A percentile compares a stretch with the other conserved stretches of the same genome.
These are phyloP conservation scores for Nerophis ophidion DNA, from an alignment of 2,113 vertebrate genomes.

Conservation along the genomic window DNA sequence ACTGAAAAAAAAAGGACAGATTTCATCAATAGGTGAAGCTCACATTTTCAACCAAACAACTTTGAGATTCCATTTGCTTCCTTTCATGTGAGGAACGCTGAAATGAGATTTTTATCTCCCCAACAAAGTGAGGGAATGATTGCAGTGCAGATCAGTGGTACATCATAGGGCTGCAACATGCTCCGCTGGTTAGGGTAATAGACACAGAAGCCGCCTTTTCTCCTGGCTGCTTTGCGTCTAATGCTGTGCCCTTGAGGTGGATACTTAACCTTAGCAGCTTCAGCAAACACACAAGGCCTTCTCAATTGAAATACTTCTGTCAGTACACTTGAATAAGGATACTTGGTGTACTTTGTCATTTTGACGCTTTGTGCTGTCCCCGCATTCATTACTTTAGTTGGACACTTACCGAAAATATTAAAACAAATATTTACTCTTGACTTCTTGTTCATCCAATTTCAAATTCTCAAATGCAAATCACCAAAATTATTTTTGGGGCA, in stretches of 20 bases:
- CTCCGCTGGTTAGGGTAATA: constrained; percentile 59
- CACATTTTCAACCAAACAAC: constrained; percentile 11
- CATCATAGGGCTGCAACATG: constrained; percentile 49
- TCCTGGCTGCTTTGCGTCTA: constrained; percentile 42
- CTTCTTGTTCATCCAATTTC: too few species aligned
- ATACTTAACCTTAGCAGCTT: constrained; percentile 51
- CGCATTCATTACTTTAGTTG: too few species aligned
- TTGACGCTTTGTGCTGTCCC: too few species aligned
- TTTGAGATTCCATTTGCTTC: constrained; percentile 4
- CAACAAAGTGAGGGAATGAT: constrained; percentile 56
- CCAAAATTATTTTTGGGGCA: too few species aligned
- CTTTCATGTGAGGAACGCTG: constrained; percentile 23
- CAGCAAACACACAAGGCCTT: constrained; percentile 36
- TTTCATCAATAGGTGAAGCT: constrained; percentile 1
- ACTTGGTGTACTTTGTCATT: too few species aligned
- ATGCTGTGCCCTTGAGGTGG: constrained; percentile 45
- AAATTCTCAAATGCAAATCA: too few species aligned
- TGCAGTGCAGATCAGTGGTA: constrained; percentile 57
- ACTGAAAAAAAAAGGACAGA: constrained; percentile 13
- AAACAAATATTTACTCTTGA: too few species aligned
- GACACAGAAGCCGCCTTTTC: constrained; percentile 39
- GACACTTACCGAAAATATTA: too few species aligned
- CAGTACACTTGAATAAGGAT: too few species aligned
- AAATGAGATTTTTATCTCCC: constrained; percentile 32
- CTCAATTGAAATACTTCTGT: too few species aligned